phyloP scores from a whole-genome alignment of 2,888 invertebrate genomes.

The Geophilus truncorum region DNA sequence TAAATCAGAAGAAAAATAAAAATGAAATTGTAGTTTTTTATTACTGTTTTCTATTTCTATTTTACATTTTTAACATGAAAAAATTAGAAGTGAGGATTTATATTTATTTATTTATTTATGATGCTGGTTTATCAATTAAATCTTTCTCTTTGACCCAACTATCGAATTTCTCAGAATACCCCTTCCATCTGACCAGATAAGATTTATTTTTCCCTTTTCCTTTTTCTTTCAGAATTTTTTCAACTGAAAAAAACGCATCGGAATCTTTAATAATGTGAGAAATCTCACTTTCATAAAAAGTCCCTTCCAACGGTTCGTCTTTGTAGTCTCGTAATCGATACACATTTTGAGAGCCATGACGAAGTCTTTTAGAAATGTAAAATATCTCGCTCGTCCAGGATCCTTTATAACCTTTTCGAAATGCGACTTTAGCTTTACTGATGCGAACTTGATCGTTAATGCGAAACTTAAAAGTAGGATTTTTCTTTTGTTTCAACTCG shows the following conservation, averaged over 20 bases:
- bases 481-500: no score
- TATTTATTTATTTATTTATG: background rate
- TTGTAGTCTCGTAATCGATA: background rate
- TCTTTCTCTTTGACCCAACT: background rate
- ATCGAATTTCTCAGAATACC: background rate
- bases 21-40: no score
- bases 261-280: background rate
- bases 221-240: background rate
- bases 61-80: no score
- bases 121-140: background rate
- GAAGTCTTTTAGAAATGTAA: background rate
- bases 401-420: background rate
- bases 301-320: background rate
- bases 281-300: background rate
- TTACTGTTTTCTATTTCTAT: no score
- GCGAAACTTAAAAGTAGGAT: background rate
- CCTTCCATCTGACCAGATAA: background rate
- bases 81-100: no score
- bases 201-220: background rate
- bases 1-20: no score
- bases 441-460: background rate
- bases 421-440: background rate
- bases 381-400: background rate
- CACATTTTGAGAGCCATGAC: background rate
- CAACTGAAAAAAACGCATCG: background rate